A percentile compares a stretch with the other conserved stretches of the same genome.
These are phyloP conservation scores for Subanguina moxae DNA, from an alignment of 1,140 invertebrate genomes.

Conservation along the genomic window DNA sequence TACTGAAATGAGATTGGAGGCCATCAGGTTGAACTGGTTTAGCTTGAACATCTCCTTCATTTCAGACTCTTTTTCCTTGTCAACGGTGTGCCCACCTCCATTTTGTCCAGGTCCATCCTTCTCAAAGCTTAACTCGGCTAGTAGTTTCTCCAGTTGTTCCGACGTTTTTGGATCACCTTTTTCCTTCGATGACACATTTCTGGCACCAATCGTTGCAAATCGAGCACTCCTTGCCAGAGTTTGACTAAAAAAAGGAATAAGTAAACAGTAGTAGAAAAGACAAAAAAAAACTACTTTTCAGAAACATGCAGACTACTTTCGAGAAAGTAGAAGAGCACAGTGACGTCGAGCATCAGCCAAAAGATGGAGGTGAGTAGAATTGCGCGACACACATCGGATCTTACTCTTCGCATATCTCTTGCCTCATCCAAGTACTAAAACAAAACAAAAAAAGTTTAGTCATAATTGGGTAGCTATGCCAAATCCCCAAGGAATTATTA, in stretches of 20 bases:
- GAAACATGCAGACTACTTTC: conserved; percentile 17
- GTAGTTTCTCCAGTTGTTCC: conserved; percentile 17
- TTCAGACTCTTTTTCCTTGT: conserved; percentile 29
- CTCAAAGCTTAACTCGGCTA: conserved; percentile 31
- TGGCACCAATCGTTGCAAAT: conserved; percentile 10
- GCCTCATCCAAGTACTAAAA: neutral
- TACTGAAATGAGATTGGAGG: conserved; percentile 34
- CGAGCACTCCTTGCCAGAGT: conserved; percentile 18
- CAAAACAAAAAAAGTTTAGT: too few relatives aligned
- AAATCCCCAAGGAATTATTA: too few relatives aligned
- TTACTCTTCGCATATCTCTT: conserved; percentile 6
- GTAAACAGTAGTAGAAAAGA: neutral
- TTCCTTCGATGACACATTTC: conserved; percentile 7
- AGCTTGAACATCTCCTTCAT: conserved; percentile 39
- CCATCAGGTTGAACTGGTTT: conserved; percentile 45
- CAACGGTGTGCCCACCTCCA: conserved; percentile 32
- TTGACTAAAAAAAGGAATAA: neutral
- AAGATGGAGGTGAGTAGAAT: conserved; percentile 35
- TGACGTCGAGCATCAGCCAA: conserved; percentile 34
- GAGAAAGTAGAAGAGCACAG: conserved; percentile 35
- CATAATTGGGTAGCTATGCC: too few relatives aligned
- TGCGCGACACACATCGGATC: conserved; percentile 25
- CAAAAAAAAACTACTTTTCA: conserved; percentile 23
- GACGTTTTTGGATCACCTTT: conserved; percentile 12
- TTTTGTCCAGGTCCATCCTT: conserved; percentile 21